phyloP scores from a whole-genome alignment of 1,140 invertebrate species.

The Trinorchestia longiramus region DNA sequence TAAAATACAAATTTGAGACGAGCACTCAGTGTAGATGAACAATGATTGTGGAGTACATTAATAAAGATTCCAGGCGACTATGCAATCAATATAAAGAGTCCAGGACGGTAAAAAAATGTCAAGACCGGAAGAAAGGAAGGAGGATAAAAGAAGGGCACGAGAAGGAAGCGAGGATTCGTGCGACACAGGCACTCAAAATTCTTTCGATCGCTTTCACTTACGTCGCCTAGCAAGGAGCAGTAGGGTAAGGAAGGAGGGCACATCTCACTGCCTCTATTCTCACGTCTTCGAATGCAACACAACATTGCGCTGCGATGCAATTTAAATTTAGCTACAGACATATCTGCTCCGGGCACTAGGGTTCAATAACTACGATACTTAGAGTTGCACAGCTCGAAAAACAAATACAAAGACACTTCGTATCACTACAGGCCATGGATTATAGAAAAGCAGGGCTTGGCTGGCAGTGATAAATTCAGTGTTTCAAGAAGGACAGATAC shows the following conservation, averaged over 20 bases:
- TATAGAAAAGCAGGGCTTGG: neutral
- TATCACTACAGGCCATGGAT: neutral
- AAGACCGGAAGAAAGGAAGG: neutral
- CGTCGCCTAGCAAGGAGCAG: neutral
- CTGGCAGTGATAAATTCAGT: neutral
- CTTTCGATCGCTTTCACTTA: slow-evolving; percentile 29
- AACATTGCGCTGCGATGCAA: too few species aligned
- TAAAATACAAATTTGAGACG: neutral
- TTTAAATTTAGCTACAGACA: neutral
- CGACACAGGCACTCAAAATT: neutral
- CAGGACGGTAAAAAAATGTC: neutral
- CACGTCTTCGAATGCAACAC: neutral
- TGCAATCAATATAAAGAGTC: neutral
- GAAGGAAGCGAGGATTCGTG: neutral
- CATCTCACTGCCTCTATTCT: neutral
- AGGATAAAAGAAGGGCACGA: neutral
- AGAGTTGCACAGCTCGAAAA: neutral
- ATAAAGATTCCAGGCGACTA: neutral
- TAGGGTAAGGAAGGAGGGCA: neutral
- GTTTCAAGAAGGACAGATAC: neutral
- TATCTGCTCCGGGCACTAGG: neutral
- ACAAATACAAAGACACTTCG: neutral
- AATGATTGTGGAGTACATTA: neutral
- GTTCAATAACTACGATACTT: neutral
- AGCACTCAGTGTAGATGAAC: neutral